Base-by-base conservation (phyloP, 2,113 vertebrate species). In the Heteronetta atricapilla region DNA sequence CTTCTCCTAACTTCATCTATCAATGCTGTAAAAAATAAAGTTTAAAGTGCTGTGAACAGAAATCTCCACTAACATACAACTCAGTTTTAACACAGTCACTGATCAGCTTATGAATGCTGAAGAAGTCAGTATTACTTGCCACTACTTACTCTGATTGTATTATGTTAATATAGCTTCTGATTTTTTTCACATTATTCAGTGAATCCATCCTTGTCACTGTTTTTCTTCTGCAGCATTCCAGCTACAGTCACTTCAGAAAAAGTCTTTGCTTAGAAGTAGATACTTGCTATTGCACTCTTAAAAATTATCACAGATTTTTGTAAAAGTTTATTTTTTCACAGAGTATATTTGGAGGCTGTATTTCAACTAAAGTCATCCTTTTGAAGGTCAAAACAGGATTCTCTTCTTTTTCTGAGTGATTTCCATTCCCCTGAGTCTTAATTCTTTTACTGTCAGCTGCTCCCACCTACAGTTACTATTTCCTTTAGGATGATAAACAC, bases 401-500 rank as follows among this genome's bases (percentile, higher is more conserved):
- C 7, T 74, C 3, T 36, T 55, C 10, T 68, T 86, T 63, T 86
- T 74, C 34, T 52, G 16, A 88, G 53, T 56, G 56, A 82, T 86
- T 89, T 76, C 42, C 53, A 18, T 7, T 94, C 44, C 56, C 76
- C 15, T 36, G 40, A 82, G 50, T 40, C 56, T 91, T 81, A 86
- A 85, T 79, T 89, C 73, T 53, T 94, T 73, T 60, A 73, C 53
- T 42, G 42, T 82, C 83, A 94, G 66, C 18, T 96, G 72, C 67
- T 86, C 46, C 10, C 38, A 63, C 56, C 90, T 62, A 53, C 40
- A 70, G 63, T 64, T 58, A 66, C 67, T 73, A 52, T 88, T 91
- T 93, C 67, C 69, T 93, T 89, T 77, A 69, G 76, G 59, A 73
- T 67, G 23, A 81, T 79, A 69, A 96, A 95, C 72, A 69, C 38